Evolutionary conservation across 2,797 vertebrate species (phyloP).

Genomic region (Myoxocephalus aenaeus): DNA sequence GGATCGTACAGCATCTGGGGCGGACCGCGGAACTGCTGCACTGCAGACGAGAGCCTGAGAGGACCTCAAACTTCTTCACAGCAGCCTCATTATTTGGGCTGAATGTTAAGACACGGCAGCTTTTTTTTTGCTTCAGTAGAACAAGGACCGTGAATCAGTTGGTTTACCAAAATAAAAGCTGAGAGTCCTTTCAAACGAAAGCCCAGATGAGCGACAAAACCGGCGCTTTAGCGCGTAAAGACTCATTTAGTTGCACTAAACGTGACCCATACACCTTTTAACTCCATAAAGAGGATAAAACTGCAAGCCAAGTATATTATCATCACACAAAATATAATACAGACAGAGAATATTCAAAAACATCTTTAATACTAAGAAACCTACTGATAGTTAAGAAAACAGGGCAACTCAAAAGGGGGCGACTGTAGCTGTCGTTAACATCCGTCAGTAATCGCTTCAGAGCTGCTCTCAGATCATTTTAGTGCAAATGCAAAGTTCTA

Average conservation of each 20-base stretch:
- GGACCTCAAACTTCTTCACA: slow-evolving; percentile 15
- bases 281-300: slow-evolving; percentile 2
- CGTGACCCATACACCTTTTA: neutral
- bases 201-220: neutral
- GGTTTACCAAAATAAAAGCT: neutral
- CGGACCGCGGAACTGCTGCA: slow-evolving; percentile 21
- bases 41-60: slow-evolving; percentile 31
- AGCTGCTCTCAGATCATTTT: slow-evolving; percentile 44
- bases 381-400: neutral
- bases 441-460: slow-evolving; percentile 35
- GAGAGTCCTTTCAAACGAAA: neutral
- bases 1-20: neutral
- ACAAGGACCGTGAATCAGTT: neutral
- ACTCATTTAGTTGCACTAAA: neutral
- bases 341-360: slow-evolving; percentile 33
- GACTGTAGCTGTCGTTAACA: slow-evolving; percentile 66
- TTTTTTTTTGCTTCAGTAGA: neutral
- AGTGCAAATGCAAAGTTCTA: slow-evolving; percentile 62
- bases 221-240: neutral
- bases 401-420: slow-evolving; percentile 27
- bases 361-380: neutral
- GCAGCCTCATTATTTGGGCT: no score
- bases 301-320: slow-evolving; percentile 9
- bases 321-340: slow-evolving; percentile 18
- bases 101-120: neutral